phyloP scores from a whole-genome alignment of 2,888 invertebrate genomes.

The Megalurothrips usitatus region DNA sequence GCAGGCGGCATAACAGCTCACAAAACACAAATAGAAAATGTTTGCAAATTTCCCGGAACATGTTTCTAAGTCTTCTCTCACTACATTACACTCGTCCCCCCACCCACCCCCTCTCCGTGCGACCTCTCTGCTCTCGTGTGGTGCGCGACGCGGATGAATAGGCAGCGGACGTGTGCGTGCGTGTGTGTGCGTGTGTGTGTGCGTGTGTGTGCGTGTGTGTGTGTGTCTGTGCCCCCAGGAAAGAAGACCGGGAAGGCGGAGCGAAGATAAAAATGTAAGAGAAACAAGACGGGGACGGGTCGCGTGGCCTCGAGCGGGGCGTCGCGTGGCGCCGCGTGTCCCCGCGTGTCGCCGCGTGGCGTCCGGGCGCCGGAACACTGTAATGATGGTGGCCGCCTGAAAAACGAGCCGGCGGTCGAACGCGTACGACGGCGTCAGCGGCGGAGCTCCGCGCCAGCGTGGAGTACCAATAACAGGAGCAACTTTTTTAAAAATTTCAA shows the following conservation, averaged over 20 bases:
- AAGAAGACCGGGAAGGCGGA: neutral
- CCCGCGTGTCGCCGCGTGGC: no score
- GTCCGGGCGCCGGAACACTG: neutral
- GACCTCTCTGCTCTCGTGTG: no score
- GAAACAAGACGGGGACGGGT: no score
- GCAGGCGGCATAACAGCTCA: slow-evolving; percentile 24
- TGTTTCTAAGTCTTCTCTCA: slow-evolving; percentile 26
- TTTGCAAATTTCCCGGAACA: slow-evolving; percentile 26
- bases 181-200: neutral
- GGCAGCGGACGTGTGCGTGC: neutral
- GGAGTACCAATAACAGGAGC: no score
- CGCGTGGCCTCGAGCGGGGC: neutral
- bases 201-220: neutral
- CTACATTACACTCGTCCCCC: slow-evolving; percentile 19
- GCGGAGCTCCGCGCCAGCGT: neutral
- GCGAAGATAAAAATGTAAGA: no score
- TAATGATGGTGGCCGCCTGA: neutral
- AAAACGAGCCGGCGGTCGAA: neutral
- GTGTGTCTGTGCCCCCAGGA: neutral
- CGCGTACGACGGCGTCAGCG: neutral
- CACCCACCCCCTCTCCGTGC: no score
- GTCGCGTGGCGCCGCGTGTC: no score
- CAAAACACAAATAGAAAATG: slow-evolving; percentile 27
- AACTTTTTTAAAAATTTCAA: no score
- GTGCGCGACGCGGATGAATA: slow-evolving; percentile 6